Conservation (phyloP, 2,797 vertebrate species). For the Chaetophractus vellerosus region DNA sequence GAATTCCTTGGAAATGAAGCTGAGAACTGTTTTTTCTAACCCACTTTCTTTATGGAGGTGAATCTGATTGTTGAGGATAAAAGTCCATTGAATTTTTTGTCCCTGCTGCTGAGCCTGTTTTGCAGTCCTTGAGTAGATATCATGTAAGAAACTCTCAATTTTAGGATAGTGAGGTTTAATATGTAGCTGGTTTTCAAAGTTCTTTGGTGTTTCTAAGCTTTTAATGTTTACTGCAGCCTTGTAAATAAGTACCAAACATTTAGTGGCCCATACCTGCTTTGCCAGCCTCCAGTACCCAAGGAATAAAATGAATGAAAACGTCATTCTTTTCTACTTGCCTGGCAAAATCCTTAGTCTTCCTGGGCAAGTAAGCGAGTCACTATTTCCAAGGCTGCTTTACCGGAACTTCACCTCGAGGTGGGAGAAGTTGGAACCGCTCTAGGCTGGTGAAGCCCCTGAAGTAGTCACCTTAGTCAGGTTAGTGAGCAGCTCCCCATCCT, state of each 20-base stretch:
- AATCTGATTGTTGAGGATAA: slow-evolving; percentile 73
- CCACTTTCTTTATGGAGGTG: slow-evolving; percentile 69
- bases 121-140: slow-evolving; percentile 50
- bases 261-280: slow-evolving; percentile 80
- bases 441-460: slow-evolving; percentile 82
- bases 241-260: slow-evolving; percentile 84
- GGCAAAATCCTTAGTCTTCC: slow-evolving; percentile 83
- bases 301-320: slow-evolving; percentile 80
- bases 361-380: slow-evolving; percentile 85
- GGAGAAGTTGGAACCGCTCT: slow-evolving; percentile 85
- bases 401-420: slow-evolving; percentile 84
- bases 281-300: slow-evolving; percentile 78
- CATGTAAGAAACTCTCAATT: slow-evolving; percentile 70
- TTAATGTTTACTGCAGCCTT: slow-evolving; percentile 82
- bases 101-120: slow-evolving; percentile 58
- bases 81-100: slow-evolving; percentile 61
- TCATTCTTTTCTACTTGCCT: slow-evolving; percentile 82
- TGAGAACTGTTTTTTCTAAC: slow-evolving; percentile 71
- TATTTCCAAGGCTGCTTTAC: slow-evolving; percentile 86
- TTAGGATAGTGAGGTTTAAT: slow-evolving; percentile 61
- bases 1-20: slow-evolving; percentile 74
- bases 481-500: slow-evolving; percentile 38
- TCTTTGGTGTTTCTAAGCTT: slow-evolving; percentile 70
- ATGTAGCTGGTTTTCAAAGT: slow-evolving; percentile 73
- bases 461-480: slow-evolving; percentile 81